Base-by-base conservation (phyloP, 2,113 vertebrate genomes). In the Taxidea taxus region DNA sequence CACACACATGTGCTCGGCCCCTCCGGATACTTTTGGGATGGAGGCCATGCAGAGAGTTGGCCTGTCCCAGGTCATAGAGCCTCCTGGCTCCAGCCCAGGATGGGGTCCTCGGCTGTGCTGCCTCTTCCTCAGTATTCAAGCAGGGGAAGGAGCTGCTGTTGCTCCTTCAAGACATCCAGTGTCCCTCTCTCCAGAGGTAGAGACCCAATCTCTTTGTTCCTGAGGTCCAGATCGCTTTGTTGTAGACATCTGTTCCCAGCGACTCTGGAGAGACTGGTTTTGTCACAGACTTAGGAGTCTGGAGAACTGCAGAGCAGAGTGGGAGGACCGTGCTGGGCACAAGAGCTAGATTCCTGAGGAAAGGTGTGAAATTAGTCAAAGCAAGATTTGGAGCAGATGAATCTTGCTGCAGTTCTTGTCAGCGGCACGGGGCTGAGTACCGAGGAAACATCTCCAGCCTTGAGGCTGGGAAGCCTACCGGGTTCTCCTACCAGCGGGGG, bases 351-450 rank as follows among this genome's bases (percentile, higher is more conserved):
- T 51, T 94, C 88, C 91, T 51, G 77, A 95, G 95, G 54, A 88
- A 92, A 96, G 62, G 70, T 94, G 93, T 95, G 93, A 97, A 92
- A 91, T 96, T 51, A 85, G 95, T 75, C 92, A 93, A 92, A 89
- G 82, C 82, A 83, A 56, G 60, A 93, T 47, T 34, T 60, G 84
- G 74, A 66, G 16, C 64, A 85, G 82, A 81, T 3, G 39, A 81
- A 64, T 82, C 81, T 90, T 23, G 44, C 49, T 56, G 51, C 54
- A 18, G 60, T 74, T 64, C 20, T 44, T 27, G 21, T 34, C 81
- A 77, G 94, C 80, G 31, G 74, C 68, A 25, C 15, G 12, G 47
- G 60, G 44, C 78, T 75, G 39, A 66, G 47, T 39, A 82, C 0
- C 0, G 39, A 95, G 74, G 60, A 60, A 74, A 60, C 4, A 23